Base-by-base conservation (phyloP, 2,797 vertebrate species). In the Rhinogobio ventralis region DNA sequence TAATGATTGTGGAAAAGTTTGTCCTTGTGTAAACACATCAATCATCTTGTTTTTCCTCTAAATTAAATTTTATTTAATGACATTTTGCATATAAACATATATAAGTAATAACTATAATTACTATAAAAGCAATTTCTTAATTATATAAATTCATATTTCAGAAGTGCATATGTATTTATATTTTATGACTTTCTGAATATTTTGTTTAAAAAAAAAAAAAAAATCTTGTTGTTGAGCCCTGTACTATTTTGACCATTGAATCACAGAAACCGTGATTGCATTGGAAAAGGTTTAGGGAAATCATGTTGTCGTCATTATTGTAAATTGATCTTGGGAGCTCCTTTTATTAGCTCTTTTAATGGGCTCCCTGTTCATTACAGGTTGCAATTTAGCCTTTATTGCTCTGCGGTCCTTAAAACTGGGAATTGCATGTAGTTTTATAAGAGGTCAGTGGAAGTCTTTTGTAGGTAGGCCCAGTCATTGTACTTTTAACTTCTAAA, bases 361-460 rank as follows among this genome's bases (percentile, higher is more conserved):
- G 76, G 13, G 39, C 64, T 81, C 36, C 39, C 4, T 68, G 66
- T 87, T 86, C 69, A 78, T 79, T 80, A 78, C 57, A 45, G 81
- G 30, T 71, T 49, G 20, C 67, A 72, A 60, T 75, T 66, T 55
- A 80, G 55, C 25, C n/a, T 69, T 55, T 79, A 53, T 69, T 72
- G 39, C 57, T 14, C 74, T 45, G 25, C 23, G 19, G 45, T 74
- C 33, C 28, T 78, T 57, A 17, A 84, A 71, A 49, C 82, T 46
- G 36, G 33, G 69, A 69, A 79, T 42, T 53, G 53, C 82, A 28
- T 84, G 36, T 68, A 51, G 68, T 57, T 86, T 84, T 86, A 86
- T 79, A 71, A 86, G 74, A 84, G 86, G 85, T 86, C 86, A 82
- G 68, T 55, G 51, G 46, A 76, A 72, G 69, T 75, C n/a, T 28